Base-by-base conservation (phyloP, 1,140 invertebrate species). In the Augochlora pura region DNA sequence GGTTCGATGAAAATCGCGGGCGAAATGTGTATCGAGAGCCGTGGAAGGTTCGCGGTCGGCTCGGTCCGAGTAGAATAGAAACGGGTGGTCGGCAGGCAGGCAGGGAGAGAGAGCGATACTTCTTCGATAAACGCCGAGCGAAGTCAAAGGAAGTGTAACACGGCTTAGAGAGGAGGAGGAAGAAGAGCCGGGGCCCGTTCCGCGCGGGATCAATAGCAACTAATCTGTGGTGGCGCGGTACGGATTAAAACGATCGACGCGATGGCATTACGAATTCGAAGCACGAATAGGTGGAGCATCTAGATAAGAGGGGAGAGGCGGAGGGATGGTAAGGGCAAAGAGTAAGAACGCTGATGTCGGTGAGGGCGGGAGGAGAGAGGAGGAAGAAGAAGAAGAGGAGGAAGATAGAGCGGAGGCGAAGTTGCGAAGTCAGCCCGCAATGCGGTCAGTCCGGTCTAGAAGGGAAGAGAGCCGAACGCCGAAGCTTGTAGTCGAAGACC, bases 361-460 rank as follows among this genome's bases (percentile, higher is more conserved):
- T 32, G 32, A n/a, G 27, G 23, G 52, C 42, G 23, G 25, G 18
- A n/a, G 39, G 25, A 8, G 9, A 23, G 25, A 59, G 42, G 42
- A 7, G 9, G 42, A 46, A 7, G 42, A 7, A 7, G 12, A 46
- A 7, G 8, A 7, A 12, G 2, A 46, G 9, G 0, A 12, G 12
- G 42, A 46, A 7, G 42, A 7, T 0, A 12, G 42, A 46, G 12
- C 8, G 8, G 16, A 52, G 6, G 16, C 25, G 23, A 42, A 54
- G 38, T 1, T n/a, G 49, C 32, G 12, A 32, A 52, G 39, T 16
- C 46, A 32, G 38, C 46, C 59, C 14, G 25, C 46, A 49, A 68
- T 64, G 64, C 46, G 71, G 65, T 64, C 52, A 75, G 14, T 42
- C n/a, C 38, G 21, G 71, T n/a, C n/a, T 49, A 23, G 54, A 59